phyloP scores from a whole-genome alignment of 2,113 vertebrate genomes.

The Apodemus speciosus region DNA sequence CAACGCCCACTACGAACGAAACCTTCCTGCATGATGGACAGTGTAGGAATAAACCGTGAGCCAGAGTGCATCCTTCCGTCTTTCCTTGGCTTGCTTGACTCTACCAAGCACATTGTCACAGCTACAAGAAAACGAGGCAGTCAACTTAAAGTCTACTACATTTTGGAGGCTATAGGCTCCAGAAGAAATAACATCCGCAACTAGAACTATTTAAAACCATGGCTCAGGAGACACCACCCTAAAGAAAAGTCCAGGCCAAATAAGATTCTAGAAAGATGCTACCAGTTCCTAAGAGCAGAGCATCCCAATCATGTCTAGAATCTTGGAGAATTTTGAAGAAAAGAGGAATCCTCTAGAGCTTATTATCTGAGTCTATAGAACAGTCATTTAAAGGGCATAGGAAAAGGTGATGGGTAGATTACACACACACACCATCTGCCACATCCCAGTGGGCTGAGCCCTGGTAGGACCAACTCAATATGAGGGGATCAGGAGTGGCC shows the following conservation, averaged over 20 bases:
- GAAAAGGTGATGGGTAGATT: background rate
- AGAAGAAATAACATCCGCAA: background rate
- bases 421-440: background rate
- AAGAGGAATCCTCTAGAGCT: background rate
- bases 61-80: background rate
- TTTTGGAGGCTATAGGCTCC: background rate
- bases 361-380: background rate
- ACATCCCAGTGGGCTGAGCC: background rate
- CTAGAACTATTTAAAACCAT: accelerated
- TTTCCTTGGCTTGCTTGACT: no score
- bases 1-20: background rate
- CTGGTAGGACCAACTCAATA: background rate
- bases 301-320: no score
- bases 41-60: no score
- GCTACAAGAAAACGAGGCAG: background rate
- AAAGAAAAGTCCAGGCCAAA: background rate
- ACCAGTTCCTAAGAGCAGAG: background rate
- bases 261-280: accelerated
- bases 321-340: background rate
- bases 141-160: background rate
- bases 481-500: background rate
- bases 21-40: background rate
- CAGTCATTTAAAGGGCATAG: background rate
- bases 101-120: background rate
- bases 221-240: background rate